Evolutionary conservation across 2,113 vertebrate genomes (phyloP), one percentile per base, ranked within the genome.

Genomic region (Procavia capensis): DNA sequence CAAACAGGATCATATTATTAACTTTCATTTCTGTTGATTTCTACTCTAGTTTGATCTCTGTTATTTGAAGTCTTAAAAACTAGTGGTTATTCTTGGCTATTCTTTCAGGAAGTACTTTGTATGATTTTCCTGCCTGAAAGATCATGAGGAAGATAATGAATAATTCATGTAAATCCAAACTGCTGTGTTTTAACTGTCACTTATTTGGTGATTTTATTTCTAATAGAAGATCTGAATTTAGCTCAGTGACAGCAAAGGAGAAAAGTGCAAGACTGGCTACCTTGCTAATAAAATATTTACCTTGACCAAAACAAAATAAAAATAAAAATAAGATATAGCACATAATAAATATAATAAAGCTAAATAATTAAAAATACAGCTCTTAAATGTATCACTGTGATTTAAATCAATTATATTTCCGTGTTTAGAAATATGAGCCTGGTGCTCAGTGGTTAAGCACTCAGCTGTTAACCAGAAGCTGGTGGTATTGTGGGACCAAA

Each of bases 21-120:
- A 90, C 39, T 96, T 95, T 93, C 24, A 94, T 95, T 41, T 93
- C 64, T 72, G 27, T 78, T 87, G 68, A 72, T 22, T 72, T 72
- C 8, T 72, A 39, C 7, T 39, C 8, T 39, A 72, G 19, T 72
- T 36, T 72, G 6, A 24, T 39, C 76, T 78, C 29, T 19, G 29
- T 75, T 82, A 45, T 84, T 84, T 45, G 25, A 97, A 95, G 82
- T 54, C 47, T 95, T 93, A 68, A 83, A 89, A 95, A 90, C 17
- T 74, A 92, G 80, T 75, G 11, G n/a, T 84, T 96, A 86, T 80
- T 63, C 34, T 84, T 75, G 11, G n/a, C 81, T 96, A 86, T 80
- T 63, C 34, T 84, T 94, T 91, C 27, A 95, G 47, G 89, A 94
- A 59, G 61, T 91, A 88, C 64, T 88, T 78, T 79, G 59, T 68